These are phyloP conservation scores for Callyntrura guangdongensis DNA, from an alignment of 2,888 invertebrate species.

Conservation along the genomic window DNA sequence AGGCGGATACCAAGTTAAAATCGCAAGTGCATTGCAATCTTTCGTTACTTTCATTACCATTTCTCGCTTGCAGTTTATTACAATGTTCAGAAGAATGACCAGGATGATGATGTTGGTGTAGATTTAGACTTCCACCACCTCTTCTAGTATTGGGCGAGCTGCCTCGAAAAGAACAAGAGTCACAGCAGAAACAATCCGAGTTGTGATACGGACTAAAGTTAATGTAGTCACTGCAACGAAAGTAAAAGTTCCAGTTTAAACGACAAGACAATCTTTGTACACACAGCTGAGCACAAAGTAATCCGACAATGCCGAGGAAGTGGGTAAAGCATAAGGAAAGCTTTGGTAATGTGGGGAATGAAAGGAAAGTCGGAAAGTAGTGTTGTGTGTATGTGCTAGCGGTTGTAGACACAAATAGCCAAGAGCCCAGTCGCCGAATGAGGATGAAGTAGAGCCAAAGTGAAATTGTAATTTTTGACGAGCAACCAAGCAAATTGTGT, in stretches of 20 bases:
- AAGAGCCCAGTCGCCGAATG: slow-evolving; percentile 68
- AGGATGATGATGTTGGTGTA: neutral
- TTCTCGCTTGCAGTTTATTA: neutral
- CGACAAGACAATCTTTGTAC: slow-evolving; percentile 55
- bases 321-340: slow-evolving; percentile 68
- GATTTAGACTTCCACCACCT: neutral
- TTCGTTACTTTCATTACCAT: slow-evolving; percentile 32
- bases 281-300: slow-evolving; percentile 75
- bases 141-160: slow-evolving; percentile 9
- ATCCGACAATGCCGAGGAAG: slow-evolving; percentile 77
- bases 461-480: slow-evolving; percentile 73
- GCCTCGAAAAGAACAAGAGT: neutral
- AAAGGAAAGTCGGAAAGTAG: neutral
- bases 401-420: neutral
- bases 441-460: slow-evolving; percentile 75
- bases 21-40: slow-evolving; percentile 5
- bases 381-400: neutral
- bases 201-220: no score
- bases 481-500: slow-evolving; percentile 62
- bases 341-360: neutral
- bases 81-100: neutral
- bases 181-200: neutral
- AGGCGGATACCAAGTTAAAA: slow-evolving; percentile 23
- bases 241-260: neutral
- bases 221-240: no score